A percentile compares a stretch with the other conserved stretches of the same genome.
Evolutionary conservation across 2,797 vertebrate species (phyloP).

Genomic region (Choloepus didactylus): DNA sequence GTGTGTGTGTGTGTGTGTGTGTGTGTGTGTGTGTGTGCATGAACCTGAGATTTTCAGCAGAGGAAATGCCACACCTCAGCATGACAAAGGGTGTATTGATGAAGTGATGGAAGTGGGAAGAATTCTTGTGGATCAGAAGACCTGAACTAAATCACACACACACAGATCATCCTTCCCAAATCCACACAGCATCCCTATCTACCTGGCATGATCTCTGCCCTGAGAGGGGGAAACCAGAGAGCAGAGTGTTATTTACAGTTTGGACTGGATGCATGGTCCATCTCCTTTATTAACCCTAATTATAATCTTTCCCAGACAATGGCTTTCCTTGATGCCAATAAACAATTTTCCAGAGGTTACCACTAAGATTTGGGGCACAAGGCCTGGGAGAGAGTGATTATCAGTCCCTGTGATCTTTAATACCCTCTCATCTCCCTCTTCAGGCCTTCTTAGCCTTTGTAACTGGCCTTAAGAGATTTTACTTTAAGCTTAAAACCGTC

Average conservation of each 20-base stretch:
- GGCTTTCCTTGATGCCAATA: slow-evolving; percentile 82
- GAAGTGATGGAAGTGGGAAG: slow-evolving; percentile 59
- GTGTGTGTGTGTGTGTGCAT: slow-evolving; percentile 11
- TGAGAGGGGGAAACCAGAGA: background rate
- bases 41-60: slow-evolving; percentile 78
- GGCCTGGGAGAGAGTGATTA: background rate
- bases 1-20: background rate
- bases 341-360: slow-evolving; percentile 78
- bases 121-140: slow-evolving; percentile 60
- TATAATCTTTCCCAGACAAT: slow-evolving; percentile 79
- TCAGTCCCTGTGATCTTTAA: background rate
- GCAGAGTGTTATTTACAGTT: background rate
- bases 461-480: slow-evolving; percentile 50
- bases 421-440: background rate
- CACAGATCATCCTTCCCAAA: background rate
- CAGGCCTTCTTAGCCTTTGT: background rate
- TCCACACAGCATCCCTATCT: slow-evolving; percentile 48
- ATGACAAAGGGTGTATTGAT: slow-evolving; percentile 73
- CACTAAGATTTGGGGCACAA: background rate
- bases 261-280: background rate
- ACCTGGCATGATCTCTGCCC: slow-evolving; percentile 46
- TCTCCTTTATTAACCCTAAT: slow-evolving; percentile 83
- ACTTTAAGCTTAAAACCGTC: background rate
- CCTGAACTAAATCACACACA: slow-evolving; percentile 19
- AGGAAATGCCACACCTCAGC: slow-evolving; percentile 59